These are phyloP conservation scores for Peromyscus maniculatus DNA, from an alignment of 2,113 vertebrate genomes.

Conservation along the genomic window DNA sequence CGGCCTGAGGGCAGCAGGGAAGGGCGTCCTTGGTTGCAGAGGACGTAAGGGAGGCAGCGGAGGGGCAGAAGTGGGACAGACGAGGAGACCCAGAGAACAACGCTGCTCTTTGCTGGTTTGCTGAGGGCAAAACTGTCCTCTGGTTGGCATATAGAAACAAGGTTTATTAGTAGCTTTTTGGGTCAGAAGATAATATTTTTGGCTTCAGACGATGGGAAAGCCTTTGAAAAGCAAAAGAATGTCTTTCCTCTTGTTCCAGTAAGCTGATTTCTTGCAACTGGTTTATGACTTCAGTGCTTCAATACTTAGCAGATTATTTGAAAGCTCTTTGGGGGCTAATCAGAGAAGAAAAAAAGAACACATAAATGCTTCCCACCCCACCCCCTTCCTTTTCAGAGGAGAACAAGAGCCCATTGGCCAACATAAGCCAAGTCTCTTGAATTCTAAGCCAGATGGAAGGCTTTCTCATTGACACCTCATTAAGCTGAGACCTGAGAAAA, in stretches of 20 bases:
- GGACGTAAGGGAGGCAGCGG: not conserved
- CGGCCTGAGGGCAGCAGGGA: not conserved
- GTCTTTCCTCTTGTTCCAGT: constrained; percentile 79
- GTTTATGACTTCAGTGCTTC: constrained; percentile 68
- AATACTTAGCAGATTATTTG: constrained; percentile 74
- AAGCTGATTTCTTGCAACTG: constrained; percentile 74
- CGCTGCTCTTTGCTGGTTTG: not conserved
- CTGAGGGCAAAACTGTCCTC: constrained; percentile 36
- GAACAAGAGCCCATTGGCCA: constrained; percentile 17
- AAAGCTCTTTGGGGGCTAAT: constrained; percentile 79
- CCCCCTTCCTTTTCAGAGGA: constrained; percentile 57
- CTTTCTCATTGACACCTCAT: constrained; percentile 63
- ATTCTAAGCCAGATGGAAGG: constrained; percentile 48
- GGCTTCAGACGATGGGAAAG: constrained; percentile 77
- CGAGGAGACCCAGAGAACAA: not conserved
- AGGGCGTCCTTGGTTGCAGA: not conserved
- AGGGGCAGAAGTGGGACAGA: not conserved
- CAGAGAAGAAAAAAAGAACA: constrained; percentile 62
- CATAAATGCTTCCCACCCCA: constrained; percentile 61
- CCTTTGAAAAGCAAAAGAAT: constrained; percentile 81
- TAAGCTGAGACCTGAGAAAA: constrained; percentile 70
- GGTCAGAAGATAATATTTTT: constrained; percentile 82
- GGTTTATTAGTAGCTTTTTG: constrained; percentile 74
- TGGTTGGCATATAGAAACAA: constrained; percentile 65
- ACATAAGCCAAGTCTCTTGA: constrained; percentile 22